These are phyloP conservation scores for Scaptomyza reducta DNA, from an alignment of 2,888 invertebrate species.

Conservation along the genomic window DNA sequence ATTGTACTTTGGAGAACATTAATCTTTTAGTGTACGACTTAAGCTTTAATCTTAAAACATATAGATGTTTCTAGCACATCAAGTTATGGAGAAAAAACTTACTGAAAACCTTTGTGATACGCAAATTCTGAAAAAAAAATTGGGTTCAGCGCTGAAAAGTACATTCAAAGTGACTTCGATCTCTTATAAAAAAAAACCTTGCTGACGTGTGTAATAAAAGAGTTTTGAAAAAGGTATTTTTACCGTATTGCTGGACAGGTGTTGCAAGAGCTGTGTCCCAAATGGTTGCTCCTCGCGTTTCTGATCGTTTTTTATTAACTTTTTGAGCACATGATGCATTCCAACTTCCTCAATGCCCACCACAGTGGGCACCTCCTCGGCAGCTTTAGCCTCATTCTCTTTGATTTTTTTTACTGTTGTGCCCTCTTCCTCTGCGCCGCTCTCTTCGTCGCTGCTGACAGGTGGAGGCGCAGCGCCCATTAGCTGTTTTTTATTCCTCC, in stretches of 20 bases:
- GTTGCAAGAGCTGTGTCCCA: conserved; percentile 86
- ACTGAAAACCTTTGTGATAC: too few relatives aligned
- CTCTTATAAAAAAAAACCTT: too few relatives aligned
- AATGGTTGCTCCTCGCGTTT: conserved; percentile 85
- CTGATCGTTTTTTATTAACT: conserved; percentile 88
- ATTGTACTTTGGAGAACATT: too few relatives aligned
- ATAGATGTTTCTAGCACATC: too few relatives aligned
- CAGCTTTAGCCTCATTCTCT: neutral
- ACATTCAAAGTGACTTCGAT: too few relatives aligned
- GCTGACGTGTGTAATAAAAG: too few relatives aligned
- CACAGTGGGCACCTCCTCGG: conserved; percentile 28
- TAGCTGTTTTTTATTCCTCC: conserved; percentile 58
- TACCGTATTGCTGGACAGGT: conserved; percentile 86
- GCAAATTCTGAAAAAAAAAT: too few relatives aligned
- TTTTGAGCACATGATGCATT: conserved; percentile 91
- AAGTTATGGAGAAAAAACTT: too few relatives aligned
- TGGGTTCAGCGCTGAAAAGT: too few relatives aligned
- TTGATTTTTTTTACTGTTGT: conserved; percentile 26
- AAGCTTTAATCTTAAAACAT: too few relatives aligned
- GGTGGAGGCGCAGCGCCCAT: conserved; percentile 9
- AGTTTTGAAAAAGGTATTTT: too few relatives aligned
- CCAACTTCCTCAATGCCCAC: conserved; percentile 90
- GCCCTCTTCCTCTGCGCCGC: conserved; percentile 30
- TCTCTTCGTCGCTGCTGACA: conserved; percentile 33
- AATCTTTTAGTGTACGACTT: too few relatives aligned